Percentiles rank a stretch among this genome's conserved stretches.
Conservation (phyloP, 2,113 vertebrate species). For the Microcebus jonahi region DNA sequence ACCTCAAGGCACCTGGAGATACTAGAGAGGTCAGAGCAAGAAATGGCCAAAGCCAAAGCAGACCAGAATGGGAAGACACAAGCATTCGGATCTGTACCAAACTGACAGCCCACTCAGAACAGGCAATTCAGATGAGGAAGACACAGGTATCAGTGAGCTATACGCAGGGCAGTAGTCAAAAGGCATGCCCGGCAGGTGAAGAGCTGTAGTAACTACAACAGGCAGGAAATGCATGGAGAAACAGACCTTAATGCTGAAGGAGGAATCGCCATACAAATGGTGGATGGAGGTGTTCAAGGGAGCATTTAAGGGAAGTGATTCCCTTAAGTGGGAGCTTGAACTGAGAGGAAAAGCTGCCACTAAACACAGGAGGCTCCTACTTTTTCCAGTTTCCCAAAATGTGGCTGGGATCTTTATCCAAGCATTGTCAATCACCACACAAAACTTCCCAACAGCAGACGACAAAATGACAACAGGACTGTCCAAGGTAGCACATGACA, state of each 20-base stretch:
- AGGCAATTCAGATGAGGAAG: not conserved
- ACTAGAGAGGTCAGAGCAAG: not conserved
- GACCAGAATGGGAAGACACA: not conserved
- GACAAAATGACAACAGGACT: not conserved
- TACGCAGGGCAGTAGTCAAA: not conserved
- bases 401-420: not conserved
- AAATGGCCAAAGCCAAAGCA: not conserved
- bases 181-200: not conserved
- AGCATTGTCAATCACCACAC: not conserved
- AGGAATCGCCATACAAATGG: fast-evolving
- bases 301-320: not conserved
- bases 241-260: not conserved
- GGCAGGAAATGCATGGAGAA: not conserved
- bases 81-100: not conserved
- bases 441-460: not conserved
- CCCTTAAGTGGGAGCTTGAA: not conserved
- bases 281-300: not conserved
- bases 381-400: not conserved
- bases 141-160: not conserved
- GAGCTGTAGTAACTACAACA: not conserved
- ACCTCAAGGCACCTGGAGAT: not conserved
- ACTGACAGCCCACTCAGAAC: not conserved
- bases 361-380: not conserved
- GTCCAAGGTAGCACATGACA: not conserved
- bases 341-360: not conserved